Base-by-base conservation (phyloP, 1,140 invertebrate species). In the Berghia stephanieae region DNA sequence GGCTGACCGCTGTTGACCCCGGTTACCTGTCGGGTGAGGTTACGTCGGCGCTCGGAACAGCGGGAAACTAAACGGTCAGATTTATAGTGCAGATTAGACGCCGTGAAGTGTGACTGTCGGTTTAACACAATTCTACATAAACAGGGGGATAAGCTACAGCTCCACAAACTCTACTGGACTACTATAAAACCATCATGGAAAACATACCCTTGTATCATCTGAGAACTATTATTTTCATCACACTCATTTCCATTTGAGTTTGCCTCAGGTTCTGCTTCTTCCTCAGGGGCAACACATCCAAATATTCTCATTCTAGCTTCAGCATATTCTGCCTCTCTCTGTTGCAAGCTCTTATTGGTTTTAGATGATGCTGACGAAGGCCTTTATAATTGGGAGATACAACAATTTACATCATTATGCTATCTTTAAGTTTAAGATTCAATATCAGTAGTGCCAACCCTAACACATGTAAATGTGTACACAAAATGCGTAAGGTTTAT, bases 311-410 rank as follows among this genome's bases (percentile, higher is more conserved):
- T 91, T 73, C 95, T 91, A 34, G 95, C 95, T 88, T 96, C 93
- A 2, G 95, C 95, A 88, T 96, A 96, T 86, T 96, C 95, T 83
- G 94, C 94, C 89, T 96, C 94, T 83, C 95, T 91, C 91, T 92
- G 95, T 90, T 95, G 93, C 13, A 96, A 89, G 63, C 94, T 95
- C 89, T 96, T 96, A 52, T 94, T 93, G 46, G 94, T 95, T 84
- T 94, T 93, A 16, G 44, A 72, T 2, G 70, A 72, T 21, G n/a
- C 69, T 60, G 67, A 70, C 63, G 73, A 44, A 40, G 21, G 71
- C 42, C 42, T 68, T 27, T 67, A 70, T 43, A 69, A 27, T 27
- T 5, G 36, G 21, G 16, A 75, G 46, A 75, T 27, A 38, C 2
- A 24, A 34, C 24, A 66, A 2, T 2, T 74, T 73, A 31, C 6